These are phyloP conservation scores for Sogatella furcifera DNA, from an alignment of 1,140 invertebrate species.

Conservation along the genomic window DNA sequence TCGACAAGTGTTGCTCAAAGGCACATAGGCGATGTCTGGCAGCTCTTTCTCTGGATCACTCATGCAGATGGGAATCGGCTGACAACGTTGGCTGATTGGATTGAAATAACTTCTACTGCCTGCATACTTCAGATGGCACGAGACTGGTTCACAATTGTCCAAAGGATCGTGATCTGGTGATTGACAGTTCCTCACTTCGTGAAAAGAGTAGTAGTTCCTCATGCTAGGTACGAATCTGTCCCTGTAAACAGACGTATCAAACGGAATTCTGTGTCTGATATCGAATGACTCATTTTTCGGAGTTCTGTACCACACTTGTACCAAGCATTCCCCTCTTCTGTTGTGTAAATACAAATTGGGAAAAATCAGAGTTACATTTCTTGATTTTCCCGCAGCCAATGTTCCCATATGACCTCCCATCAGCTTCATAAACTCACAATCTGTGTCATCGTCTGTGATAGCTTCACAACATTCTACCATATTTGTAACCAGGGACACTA, in stretches of 20 bases:
- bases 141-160: constrained; percentile 38
- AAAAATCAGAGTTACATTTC: constrained; percentile 22
- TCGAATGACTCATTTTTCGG: background rate
- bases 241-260: background rate
- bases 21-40: constrained; percentile 27
- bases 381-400: constrained; percentile 9
- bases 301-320: constrained; percentile 1
- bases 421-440: constrained; percentile 23
- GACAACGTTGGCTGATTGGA: constrained; percentile 31
- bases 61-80: constrained; percentile 33
- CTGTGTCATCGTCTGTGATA: constrained; percentile 19
- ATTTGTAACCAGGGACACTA: background rate
- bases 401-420: constrained; percentile 21
- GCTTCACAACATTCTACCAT: constrained; percentile 23
- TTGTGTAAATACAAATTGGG: constrained; percentile 9
- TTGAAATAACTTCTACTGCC: constrained; percentile 35
- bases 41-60: constrained; percentile 26
- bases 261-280: constrained; percentile 9
- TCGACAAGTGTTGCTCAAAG: constrained; percentile 22
- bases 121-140: constrained; percentile 41
- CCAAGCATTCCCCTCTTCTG: constrained; percentile 4
- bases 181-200: constrained; percentile 30
- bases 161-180: constrained; percentile 37
- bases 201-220: constrained; percentile 17
- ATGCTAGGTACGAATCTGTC: background rate